Percentiles rank a stretch among this genome's conserved stretches.
Conservation (phyloP, 2,888 invertebrate genomes). For the Hirudinaria manillensis region DNA sequence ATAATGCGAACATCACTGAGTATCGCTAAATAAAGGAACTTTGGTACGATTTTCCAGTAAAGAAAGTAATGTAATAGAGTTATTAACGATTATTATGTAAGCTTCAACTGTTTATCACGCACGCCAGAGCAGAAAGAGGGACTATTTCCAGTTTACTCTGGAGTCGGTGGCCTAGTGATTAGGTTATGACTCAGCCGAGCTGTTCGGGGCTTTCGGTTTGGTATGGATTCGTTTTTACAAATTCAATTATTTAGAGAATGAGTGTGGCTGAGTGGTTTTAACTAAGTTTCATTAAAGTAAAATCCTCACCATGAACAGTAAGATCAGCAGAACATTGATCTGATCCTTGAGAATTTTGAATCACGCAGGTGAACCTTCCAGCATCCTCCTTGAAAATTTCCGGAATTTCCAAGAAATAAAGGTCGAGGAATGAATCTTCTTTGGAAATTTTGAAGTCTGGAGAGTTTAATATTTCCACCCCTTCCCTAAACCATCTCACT, state of each 20-base stretch:
- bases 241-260: no score
- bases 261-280: no score
- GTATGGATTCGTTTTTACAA: no score
- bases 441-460: conserved; percentile 52
- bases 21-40: neutral
- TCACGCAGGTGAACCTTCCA: conserved; percentile 52
- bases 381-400: conserved; percentile 58
- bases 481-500: conserved; percentile 53
- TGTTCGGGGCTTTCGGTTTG: no score
- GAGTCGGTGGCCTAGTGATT: no score
- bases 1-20: neutral
- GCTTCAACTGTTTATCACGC: no score
- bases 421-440: conserved; percentile 41
- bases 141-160: no score
- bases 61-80: no score
- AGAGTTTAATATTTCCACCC: conserved; percentile 54
- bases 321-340: conserved; percentile 30
- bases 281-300: no score
- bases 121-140: no score
- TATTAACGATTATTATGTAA: no score
- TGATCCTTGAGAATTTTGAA: conserved; percentile 51
- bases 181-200: no score
- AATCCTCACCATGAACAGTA: neutral
- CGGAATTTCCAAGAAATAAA: conserved; percentile 45
- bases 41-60: neutral